Base-by-base conservation (phyloP, 2,888 invertebrate genomes). In the Dioctria rufipes region DNA sequence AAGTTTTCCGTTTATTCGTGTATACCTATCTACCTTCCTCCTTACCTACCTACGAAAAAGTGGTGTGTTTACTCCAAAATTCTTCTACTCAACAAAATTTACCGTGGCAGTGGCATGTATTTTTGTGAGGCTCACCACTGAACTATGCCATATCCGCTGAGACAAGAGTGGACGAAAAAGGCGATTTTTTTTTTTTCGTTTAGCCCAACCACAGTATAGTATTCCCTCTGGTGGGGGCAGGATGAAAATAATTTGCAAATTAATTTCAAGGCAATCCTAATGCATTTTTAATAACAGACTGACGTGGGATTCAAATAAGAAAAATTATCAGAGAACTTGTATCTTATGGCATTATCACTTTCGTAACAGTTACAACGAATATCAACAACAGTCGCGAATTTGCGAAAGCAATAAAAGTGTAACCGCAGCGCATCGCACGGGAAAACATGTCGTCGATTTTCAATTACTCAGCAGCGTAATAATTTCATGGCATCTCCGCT, bases 131-230 rank as follows among this genome's bases (percentile, higher is more conserved):
- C 39, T 25, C 51, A 39, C 25, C 25, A 25, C 39, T 37, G 51
- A 69, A 69, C 69, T 51, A 69, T 69, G n/a, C 69, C 46, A n/a
- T 46, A 25, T 54, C 69, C 69, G 46, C n/a, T 51, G 69, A 69
- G 69, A 69, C 51, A 25, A 46, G 39, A 37, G 46, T 69, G 69
- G 69, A 69, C 69, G 51, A n/a, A 67, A 46, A n/a, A 66, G 67
- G 13, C 46, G 3, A 46, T 2, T 43, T 13, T 13, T 25, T 25
- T 25, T 25, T 25, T 25, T 25, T 25, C 25, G 25, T 25, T 25
- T 25, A 25, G 25, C 25, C 25, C 25, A 25, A 25, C 25, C 25
- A 25, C 25, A 25, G 25, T 65, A 9, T 40, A 40, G 6, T 11
- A 37, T 65, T 65, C 65, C 4, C 42, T 37, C 13, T 11, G 3